Percentiles rank a stretch among this genome's conserved stretches.
phyloP scores from a whole-genome alignment of 1,140 invertebrate species.

The Scaptodrosophila lebanonensis region DNA sequence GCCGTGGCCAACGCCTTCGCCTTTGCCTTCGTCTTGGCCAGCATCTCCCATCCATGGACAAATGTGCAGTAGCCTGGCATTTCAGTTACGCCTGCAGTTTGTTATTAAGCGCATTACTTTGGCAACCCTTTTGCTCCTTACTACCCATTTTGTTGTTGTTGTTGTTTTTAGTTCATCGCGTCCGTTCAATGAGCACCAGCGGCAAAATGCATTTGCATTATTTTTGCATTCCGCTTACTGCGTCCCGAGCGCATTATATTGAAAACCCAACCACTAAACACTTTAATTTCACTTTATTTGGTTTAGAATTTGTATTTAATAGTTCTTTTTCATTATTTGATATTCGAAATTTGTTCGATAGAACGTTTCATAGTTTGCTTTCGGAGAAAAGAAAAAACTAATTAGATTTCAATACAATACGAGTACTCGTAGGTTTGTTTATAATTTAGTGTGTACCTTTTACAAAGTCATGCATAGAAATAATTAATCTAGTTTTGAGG shows the following conservation, averaged over 20 bases:
- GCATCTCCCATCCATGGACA: slow-evolving; percentile 53
- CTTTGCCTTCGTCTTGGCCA: slow-evolving; percentile 25
- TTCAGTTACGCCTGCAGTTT: slow-evolving; percentile 75
- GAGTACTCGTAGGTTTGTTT: slow-evolving; percentile 55
- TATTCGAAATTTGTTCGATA: slow-evolving; percentile 32
- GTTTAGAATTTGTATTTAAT: slow-evolving; percentile 18
- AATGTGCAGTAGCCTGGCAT: slow-evolving; percentile 74
- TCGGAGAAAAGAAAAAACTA: slow-evolving; percentile 55
- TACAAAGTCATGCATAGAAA: slow-evolving; percentile 31
- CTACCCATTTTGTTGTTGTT: not conserved
- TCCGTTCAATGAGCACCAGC: slow-evolving; percentile 37
- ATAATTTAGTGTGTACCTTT: slow-evolving; percentile 49
- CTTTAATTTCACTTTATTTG: slow-evolving; percentile 38
- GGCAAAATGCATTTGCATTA: slow-evolving; percentile 66
- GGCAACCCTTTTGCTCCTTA: slow-evolving; percentile 47
- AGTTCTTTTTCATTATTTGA: slow-evolving; percentile 39
- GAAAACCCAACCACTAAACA: too few relatives aligned
- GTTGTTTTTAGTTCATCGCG: not conserved
- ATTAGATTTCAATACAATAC: slow-evolving; percentile 56
- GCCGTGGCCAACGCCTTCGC: slow-evolving; percentile 66
- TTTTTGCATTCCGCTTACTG: slow-evolving; percentile 63
- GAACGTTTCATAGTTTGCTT: slow-evolving; percentile 5
- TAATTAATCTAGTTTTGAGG: slow-evolving; percentile 27
- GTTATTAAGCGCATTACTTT: slow-evolving; percentile 73
- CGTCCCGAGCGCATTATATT: too few relatives aligned